Evolutionary conservation across 2,113 vertebrate species (phyloP).

Genomic region (Gymnobelideus leadbeateri): DNA sequence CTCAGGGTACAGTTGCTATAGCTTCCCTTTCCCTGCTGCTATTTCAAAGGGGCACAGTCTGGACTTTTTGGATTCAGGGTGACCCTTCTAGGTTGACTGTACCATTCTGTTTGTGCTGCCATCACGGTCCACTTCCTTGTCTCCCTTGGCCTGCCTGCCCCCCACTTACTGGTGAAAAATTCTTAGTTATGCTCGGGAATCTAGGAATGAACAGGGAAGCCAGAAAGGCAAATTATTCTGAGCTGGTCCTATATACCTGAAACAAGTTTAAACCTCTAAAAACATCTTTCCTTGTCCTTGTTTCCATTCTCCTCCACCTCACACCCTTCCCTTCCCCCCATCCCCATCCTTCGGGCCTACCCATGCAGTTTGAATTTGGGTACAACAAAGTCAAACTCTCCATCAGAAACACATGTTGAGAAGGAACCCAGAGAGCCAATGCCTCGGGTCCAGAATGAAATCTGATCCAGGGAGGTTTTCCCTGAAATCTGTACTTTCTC

Average conservation of each 20-base stretch:
- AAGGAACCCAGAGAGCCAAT: constrained; percentile 47
- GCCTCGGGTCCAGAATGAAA: constrained; percentile 66
- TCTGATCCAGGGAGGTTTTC: constrained; percentile 79
- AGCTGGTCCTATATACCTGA: not conserved
- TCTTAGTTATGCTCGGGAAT: not conserved
- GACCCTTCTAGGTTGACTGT: not conserved
- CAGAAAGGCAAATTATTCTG: not conserved
- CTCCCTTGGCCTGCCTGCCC: not conserved
- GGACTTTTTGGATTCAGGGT: not conserved
- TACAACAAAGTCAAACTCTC: constrained; percentile 84
- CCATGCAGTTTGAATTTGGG: constrained; percentile 78
- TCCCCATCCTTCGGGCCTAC: constrained; percentile 79
- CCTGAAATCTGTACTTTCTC: constrained; percentile 72
- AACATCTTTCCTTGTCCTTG: not conserved
- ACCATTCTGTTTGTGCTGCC: not conserved
- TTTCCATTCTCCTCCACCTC: not conserved
- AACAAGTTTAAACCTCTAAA: not conserved
- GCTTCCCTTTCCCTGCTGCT: not conserved
- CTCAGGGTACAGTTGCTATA: not conserved
- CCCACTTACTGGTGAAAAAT: not conserved
- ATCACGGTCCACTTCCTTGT: not conserved
- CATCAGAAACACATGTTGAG: constrained; percentile 90
- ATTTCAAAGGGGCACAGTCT: not conserved
- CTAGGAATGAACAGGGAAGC: not conserved
- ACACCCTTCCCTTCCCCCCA: not conserved